phyloP scores from a whole-genome alignment of 2,797 vertebrate species.

The Adrianichthys oophorus region DNA sequence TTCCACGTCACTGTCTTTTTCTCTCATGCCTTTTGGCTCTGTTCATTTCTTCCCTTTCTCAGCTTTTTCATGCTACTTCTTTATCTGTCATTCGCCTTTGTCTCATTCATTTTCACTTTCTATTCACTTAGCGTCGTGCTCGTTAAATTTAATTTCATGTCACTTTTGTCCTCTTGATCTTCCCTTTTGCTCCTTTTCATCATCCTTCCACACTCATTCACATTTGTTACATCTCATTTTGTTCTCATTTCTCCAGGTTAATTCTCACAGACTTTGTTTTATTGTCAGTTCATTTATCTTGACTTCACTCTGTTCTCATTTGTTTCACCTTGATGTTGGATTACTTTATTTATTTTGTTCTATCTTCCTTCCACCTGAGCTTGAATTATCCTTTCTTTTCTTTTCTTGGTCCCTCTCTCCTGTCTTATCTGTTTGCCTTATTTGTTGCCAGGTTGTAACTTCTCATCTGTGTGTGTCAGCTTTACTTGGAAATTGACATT shows the following conservation, averaged over 20 bases:
- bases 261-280: neutral
- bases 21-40: no score
- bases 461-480: no score
- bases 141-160: neutral
- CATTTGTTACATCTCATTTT: neutral
- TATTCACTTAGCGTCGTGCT: neutral
- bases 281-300: neutral
- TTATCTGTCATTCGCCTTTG: neutral
- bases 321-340: neutral
- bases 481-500: constrained; percentile 7
- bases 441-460: no score
- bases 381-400: no score
- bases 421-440: no score
- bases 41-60: neutral
- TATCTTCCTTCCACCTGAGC: no score
- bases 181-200: neutral
- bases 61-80: neutral
- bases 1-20: neutral
- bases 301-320: neutral
- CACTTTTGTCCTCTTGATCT: neutral
- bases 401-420: no score
- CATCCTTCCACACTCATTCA: no score
- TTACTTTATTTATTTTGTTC: neutral
- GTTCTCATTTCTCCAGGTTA: neutral
- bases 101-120: neutral